Conservation (phyloP, 2,888 invertebrate species). For the Phyllotreta cruciferae region DNA sequence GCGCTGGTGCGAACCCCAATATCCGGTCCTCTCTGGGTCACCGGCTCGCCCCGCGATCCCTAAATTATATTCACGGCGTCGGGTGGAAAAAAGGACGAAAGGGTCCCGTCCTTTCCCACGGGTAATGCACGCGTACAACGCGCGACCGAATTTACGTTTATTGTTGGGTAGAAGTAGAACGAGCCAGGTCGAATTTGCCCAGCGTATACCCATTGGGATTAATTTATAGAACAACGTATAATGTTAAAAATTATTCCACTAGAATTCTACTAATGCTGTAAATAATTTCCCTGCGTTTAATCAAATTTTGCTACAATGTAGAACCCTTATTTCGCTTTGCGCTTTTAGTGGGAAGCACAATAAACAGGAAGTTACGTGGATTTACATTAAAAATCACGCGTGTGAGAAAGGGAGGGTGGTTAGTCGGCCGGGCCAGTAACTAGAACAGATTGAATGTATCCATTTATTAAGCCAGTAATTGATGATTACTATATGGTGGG, state of each 20-base stretch:
- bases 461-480: conserved; percentile 20
- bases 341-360: conserved; percentile 14
- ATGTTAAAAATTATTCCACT: too few species aligned
- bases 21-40: conserved; percentile 9
- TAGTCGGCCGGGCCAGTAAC: background rate
- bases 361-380: conserved; percentile 37
- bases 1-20: background rate
- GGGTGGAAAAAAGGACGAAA: conserved; percentile 27
- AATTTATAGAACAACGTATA: too few species aligned
- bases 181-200: too few species aligned
- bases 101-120: conserved; percentile 43
- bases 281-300: too few species aligned
- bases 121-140: conserved; percentile 45
- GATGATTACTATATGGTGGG: background rate
- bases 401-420: conserved; percentile 14
- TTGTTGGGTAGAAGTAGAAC: conserved; percentile 30
- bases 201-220: conserved; percentile 29
- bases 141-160: conserved; percentile 40
- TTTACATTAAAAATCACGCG: conserved; percentile 35
- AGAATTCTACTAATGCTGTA: too few species aligned
- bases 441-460: conserved; percentile 17
- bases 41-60: background rate
- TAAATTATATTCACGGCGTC: conserved; percentile 11
- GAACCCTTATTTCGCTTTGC: conserved; percentile 16
- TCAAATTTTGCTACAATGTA: too few species aligned